Conservation (phyloP, 2,113 vertebrate genomes). For the Illadopsis cleaveri region DNA sequence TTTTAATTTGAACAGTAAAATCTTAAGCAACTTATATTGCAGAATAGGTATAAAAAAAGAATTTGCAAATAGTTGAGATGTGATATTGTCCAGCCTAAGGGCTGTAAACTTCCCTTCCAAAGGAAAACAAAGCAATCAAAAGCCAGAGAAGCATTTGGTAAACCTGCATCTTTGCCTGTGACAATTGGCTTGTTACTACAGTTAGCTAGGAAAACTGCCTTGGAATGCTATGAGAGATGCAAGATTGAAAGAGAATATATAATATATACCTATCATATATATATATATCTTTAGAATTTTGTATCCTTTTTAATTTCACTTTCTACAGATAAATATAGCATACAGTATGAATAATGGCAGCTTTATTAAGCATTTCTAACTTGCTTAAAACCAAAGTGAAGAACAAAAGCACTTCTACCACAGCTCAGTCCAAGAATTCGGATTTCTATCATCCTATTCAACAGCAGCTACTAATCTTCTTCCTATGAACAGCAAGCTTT, state of each 20-base stretch:
- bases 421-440: neutral
- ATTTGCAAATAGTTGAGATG: neutral
- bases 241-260: neutral
- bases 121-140: neutral
- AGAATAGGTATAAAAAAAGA: neutral
- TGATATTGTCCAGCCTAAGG: neutral
- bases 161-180: neutral
- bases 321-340: neutral
- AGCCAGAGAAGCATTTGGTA: neutral
- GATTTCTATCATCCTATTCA: neutral
- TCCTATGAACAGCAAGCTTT: neutral
- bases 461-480: neutral
- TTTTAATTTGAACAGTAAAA: neutral
- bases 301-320: neutral
- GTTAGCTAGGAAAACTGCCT: neutral
- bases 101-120: neutral
- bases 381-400: neutral
- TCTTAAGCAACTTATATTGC: neutral
- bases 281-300: neutral
- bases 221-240: neutral
- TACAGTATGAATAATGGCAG: neutral
- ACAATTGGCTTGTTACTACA: neutral
- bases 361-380: neutral
- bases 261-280: neutral
- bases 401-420: neutral